A percentile compares a stretch with the other conserved stretches of the same genome.
Evolutionary conservation across 2,888 invertebrate genomes (phyloP).

Genomic region (Rhagophthalmus giganteus): DNA sequence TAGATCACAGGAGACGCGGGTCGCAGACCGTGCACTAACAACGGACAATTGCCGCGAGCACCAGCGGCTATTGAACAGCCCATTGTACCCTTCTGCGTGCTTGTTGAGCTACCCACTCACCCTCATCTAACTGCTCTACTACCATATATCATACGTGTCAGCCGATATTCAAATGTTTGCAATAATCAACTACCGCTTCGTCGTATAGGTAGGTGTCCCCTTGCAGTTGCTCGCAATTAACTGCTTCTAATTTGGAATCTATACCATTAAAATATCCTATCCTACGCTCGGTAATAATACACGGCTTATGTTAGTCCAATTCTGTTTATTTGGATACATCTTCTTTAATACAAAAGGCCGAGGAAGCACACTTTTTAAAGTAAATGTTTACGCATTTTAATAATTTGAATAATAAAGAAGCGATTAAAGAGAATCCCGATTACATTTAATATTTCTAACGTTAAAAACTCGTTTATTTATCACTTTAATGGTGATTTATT

Average conservation of each 20-base stretch:
- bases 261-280: too few species aligned
- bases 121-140: constrained; percentile 39
- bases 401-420: too few species aligned
- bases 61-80: constrained; percentile 56
- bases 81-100: constrained; percentile 26
- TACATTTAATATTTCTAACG: too few species aligned
- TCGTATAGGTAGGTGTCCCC: constrained; percentile 15
- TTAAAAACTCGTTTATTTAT: too few species aligned
- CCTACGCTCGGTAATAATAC: too few species aligned
- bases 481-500: too few species aligned
- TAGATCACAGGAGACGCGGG: constrained; percentile 37
- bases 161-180: constrained; percentile 29
- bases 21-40: constrained; percentile 59
- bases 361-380: too few species aligned
- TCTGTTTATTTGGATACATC: too few species aligned
- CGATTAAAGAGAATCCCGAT: too few species aligned
- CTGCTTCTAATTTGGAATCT: constrained; percentile 14
- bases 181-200: constrained; percentile 25
- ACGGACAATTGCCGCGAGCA: constrained; percentile 57
- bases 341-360: too few species aligned
- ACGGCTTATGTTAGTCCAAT: too few species aligned
- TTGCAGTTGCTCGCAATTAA: constrained; percentile 25
- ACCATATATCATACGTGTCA: constrained; percentile 36
- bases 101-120: constrained; percentile 31
- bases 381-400: too few species aligned